Percentiles rank a stretch among this genome's conserved stretches.
Conservation (phyloP, 2,888 invertebrate species). For the Tetranychus truncatus region DNA sequence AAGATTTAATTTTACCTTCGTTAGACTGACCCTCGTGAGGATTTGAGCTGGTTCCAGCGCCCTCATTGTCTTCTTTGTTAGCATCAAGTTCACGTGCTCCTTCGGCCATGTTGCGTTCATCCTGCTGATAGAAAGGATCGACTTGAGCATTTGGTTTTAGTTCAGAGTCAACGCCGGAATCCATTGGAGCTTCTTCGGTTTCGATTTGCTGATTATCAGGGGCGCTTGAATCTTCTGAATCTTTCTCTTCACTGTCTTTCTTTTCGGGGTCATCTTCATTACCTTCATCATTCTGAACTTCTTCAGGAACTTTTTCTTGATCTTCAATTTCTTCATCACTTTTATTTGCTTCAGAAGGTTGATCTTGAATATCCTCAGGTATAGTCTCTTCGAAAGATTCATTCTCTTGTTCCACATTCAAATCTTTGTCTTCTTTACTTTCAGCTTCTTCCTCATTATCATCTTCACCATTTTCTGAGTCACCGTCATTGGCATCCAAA, state of each 20-base stretch:
- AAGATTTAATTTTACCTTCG: constrained; percentile 6
- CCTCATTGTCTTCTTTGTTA: neutral
- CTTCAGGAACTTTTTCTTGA: constrained; percentile 29
- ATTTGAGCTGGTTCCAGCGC: neutral
- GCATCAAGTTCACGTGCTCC: neutral
- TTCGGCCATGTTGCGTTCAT: constrained; percentile 7
- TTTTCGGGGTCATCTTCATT: neutral
- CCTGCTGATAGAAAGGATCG: neutral
- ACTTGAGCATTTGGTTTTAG: neutral
- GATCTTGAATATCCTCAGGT: constrained; percentile 20
- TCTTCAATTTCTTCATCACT: constrained; percentile 34
- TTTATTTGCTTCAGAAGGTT: constrained; percentile 29
- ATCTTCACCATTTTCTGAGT: constrained; percentile 39
- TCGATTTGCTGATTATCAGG: neutral
- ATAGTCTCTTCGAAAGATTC: constrained; percentile 32
- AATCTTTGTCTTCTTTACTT: constrained; percentile 24
- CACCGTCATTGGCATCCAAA: constrained; percentile 50
- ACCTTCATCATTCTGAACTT: constrained; percentile 10
- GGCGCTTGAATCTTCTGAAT: neutral
- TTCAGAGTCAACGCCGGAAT: neutral
- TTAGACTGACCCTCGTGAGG: neutral
- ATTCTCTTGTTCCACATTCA: constrained; percentile 42
- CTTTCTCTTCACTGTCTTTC: neutral
- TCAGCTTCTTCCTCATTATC: constrained; percentile 39
- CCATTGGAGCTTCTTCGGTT: neutral